Evolutionary conservation across 2,113 vertebrate genomes (phyloP).

Genomic region (Zosterops lateralis): DNA sequence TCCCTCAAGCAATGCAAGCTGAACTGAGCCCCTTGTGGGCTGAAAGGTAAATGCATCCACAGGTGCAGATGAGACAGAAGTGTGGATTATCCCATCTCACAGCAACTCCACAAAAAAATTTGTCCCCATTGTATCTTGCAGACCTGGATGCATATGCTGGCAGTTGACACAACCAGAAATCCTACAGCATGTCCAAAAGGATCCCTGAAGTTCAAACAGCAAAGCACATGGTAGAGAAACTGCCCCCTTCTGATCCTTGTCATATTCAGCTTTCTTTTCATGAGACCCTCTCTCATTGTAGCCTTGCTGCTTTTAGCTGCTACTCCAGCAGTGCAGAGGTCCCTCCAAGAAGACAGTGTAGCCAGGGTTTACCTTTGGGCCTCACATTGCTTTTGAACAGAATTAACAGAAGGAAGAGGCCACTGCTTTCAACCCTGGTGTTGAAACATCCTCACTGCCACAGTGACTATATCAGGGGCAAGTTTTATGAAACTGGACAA

Average conservation of each 20-base stretch:
- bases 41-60: background rate
- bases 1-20: background rate
- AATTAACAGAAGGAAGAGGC: background rate
- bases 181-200: background rate
- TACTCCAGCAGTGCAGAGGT: background rate
- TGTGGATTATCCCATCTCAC: background rate
- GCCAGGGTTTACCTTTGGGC: background rate
- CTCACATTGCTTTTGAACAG: background rate
- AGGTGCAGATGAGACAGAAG: background rate
- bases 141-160: background rate
- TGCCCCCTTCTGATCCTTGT: background rate
- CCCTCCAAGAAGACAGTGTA: background rate
- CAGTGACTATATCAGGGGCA: fast-evolving
- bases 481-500: background rate
- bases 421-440: background rate
- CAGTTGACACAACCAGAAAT: background rate
- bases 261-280: background rate
- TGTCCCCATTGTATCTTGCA: background rate
- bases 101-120: background rate
- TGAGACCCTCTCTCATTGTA: background rate
- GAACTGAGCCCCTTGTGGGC: background rate
- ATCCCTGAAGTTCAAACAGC: background rate
- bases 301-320: background rate
- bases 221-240: background rate
- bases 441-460: background rate